Evolutionary conservation across 64 coral and sea anemone genomes (phyloP), one percentile per base, ranked within the genome.

Genomic region (Porites australiensis): DNA sequence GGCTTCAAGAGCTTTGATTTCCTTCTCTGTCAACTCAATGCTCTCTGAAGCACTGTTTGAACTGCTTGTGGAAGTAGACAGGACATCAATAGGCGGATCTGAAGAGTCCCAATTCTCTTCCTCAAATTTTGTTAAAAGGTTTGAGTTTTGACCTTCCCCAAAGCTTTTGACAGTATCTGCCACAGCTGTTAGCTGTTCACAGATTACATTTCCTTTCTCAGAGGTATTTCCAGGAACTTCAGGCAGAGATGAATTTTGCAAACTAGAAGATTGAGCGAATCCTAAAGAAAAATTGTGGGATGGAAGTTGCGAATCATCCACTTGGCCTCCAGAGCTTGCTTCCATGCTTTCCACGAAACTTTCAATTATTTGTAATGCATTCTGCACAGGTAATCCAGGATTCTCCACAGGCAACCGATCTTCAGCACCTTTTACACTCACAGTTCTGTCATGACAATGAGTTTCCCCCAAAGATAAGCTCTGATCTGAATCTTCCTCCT

Each of bases 1-100:
- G 8, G 91, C 94, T 85, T 99, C 94, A 50, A 96, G 72, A 67
- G 94, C 87, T 69, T 64, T 95, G 2, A 87, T 89, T 48, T 96
- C 94, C 70, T 86, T 91, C 57, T 96, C 90, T 45, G 93, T 96
- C 72, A 99, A 79, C 23, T 94, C 88, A 8, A 90, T 77, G 16
- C 89, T 82, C 80, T 88, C 72, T 48, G 43, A 65, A 12, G 82
- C 82, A 63, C 93, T 91, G 20, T 68, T 70, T 19, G 80, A 79
- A 61, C 93, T 95, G 55, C 89, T 89, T 49, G 82, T 74, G 52
- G 86, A 74, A 46, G 69, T 91, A 3, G 93, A 91, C 63, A 91
- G 68, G 49, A 95, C 84, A 22, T 90, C 93, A 73, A 95, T 70
- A 20, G 86, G 86, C 59, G 43, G n/a, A 58, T 88, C 81, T 55